phyloP scores from a whole-genome alignment of 2,888 invertebrate genomes.

The Lagria hirta region DNA sequence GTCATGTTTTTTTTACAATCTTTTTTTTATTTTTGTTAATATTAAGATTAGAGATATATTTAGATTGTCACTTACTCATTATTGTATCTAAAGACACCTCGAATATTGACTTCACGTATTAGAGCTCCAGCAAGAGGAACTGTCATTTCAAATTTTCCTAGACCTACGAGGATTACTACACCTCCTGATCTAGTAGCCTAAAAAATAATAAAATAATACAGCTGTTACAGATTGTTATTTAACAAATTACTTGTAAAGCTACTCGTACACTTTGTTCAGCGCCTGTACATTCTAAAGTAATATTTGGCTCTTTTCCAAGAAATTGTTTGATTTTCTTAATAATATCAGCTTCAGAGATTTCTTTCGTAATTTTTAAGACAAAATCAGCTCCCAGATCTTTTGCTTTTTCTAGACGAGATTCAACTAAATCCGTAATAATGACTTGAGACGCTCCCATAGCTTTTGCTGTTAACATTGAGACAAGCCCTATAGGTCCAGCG shows the following conservation, averaged over 20 bases:
- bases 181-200: conserved; percentile 78
- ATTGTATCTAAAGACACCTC: conserved; percentile 90
- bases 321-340: conserved; percentile 61
- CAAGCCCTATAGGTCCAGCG: conserved; percentile 87
- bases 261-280: conserved; percentile 75
- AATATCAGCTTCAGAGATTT: conserved; percentile 60
- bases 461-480: conserved; percentile 76
- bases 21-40: too few species aligned
- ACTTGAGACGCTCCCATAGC: conserved; percentile 75
- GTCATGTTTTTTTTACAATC: too few species aligned
- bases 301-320: conserved; percentile 67
- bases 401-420: conserved; percentile 66
- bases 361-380: conserved; percentile 62
- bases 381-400: conserved; percentile 76
- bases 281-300: conserved; percentile 87
- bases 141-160: conserved; percentile 77
- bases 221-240: background rate
- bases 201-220: conserved; percentile 7
- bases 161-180: conserved; percentile 81
- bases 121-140: conserved; percentile 82
- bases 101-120: conserved; percentile 84
- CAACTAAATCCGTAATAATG: conserved; percentile 43
- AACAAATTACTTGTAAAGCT: conserved; percentile 66
- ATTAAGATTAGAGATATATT: conserved; percentile 3
- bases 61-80: conserved; percentile 68